Evolutionary conservation across 2,888 invertebrate species (phyloP).

Genomic region (Xestia ashworthii): DNA sequence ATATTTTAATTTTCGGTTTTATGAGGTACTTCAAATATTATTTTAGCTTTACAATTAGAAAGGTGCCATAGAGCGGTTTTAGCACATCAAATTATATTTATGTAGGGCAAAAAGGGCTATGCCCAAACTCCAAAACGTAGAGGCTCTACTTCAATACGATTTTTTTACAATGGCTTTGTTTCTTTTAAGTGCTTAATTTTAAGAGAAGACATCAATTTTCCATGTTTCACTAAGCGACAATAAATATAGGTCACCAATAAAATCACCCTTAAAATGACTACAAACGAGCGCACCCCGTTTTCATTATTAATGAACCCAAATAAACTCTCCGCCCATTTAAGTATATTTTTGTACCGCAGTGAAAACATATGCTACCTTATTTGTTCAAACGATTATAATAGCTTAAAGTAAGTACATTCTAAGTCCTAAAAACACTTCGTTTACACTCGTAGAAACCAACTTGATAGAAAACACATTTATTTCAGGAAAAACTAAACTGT

Average conservation of each 20-base stretch:
- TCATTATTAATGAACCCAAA: background rate
- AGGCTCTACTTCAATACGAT: background rate
- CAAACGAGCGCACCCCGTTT: background rate
- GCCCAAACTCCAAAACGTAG: background rate
- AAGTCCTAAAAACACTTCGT: background rate
- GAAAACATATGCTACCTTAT: background rate
- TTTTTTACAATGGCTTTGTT: background rate
- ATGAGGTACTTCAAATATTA: background rate
- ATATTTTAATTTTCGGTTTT: background rate
- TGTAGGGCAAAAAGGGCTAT: background rate
- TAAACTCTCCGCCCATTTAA: background rate
- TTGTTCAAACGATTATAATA: background rate
- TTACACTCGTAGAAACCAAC: background rate
- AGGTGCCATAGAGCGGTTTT: too few relatives aligned
- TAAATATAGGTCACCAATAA: conserved; percentile 1
- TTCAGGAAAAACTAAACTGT: background rate
- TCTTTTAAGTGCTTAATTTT: background rate
- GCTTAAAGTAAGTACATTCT: too few relatives aligned
- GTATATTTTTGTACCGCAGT: background rate
- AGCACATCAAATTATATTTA: background rate
- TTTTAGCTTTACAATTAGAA: background rate
- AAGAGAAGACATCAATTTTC: background rate
- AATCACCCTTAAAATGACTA: background rate
- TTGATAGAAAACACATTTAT: background rate
- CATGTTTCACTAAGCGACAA: background rate